A percentile compares a stretch with the other conserved stretches of the same genome.
phyloP scores from a whole-genome alignment of 53 echinoderm and acorn worm species.

The Arbacia lixula region DNA sequence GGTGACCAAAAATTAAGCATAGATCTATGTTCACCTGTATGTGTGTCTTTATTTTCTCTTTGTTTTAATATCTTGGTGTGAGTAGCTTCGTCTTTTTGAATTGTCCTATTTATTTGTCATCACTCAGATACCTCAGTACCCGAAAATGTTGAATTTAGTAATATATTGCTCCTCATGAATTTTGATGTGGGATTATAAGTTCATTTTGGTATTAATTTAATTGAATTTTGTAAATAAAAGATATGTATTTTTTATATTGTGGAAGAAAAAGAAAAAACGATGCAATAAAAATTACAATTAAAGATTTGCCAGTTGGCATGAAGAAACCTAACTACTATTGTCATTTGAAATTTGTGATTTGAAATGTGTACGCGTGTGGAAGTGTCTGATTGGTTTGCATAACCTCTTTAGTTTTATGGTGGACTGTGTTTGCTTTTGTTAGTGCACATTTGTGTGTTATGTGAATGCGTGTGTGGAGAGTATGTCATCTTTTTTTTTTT shows the following conservation, averaged over 20 bases:
- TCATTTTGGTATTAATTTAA: slow-evolving; percentile 59
- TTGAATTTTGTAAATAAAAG: slow-evolving; percentile 59
- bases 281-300: slow-evolving; percentile 60
- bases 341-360: too few relatives aligned
- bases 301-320: slow-evolving; percentile 56
- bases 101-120: slow-evolving; percentile 60
- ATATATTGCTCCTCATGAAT: slow-evolving; percentile 55
- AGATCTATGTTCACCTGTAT: slow-evolving; percentile 22
- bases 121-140: slow-evolving; percentile 59
- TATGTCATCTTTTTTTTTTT: too few relatives aligned
- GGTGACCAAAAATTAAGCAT: slow-evolving; percentile 58
- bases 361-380: too few relatives aligned
- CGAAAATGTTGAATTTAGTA: slow-evolving; percentile 56
- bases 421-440: too few relatives aligned
- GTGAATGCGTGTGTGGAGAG: too few relatives aligned
- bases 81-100: slow-evolving; percentile 11
- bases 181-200: slow-evolving; percentile 62
- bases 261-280: slow-evolving; percentile 49
- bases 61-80: slow-evolving; percentile 42
- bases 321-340: slow-evolving; percentile 29
- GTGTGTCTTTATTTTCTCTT: slow-evolving; percentile 49
- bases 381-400: too few relatives aligned
- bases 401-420: too few relatives aligned
- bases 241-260: slow-evolving; percentile 64
- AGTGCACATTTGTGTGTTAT: too few relatives aligned